Evolutionary conservation across 2,888 invertebrate species (phyloP).

Genomic region (Nemoura dubitans): DNA sequence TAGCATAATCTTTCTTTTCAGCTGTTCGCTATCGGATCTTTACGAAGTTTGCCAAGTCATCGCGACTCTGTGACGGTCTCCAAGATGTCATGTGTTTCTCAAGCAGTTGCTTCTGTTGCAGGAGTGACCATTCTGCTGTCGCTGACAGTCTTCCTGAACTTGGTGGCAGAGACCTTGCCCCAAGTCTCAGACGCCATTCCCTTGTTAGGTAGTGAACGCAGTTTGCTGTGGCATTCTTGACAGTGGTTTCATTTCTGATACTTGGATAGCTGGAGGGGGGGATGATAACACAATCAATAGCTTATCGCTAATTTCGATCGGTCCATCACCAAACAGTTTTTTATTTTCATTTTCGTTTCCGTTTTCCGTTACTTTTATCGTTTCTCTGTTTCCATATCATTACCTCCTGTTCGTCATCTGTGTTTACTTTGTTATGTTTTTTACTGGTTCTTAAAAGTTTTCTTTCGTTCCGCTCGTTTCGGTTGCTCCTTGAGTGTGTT

Average conservation of each 20-base stretch:
- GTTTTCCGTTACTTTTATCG: constrained; percentile 30
- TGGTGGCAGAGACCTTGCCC: constrained; percentile 97
- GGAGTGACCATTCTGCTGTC: constrained; percentile 97
- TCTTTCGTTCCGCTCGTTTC: constrained; percentile 43
- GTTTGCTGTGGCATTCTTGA: constrained; percentile 49
- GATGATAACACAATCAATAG: constrained; percentile 22
- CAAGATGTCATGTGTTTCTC: background rate
- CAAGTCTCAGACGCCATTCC: constrained; percentile 71
- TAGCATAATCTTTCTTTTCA: background rate
- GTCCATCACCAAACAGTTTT: constrained; percentile 42
- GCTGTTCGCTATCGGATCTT: background rate
- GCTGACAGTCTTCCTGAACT: constrained; percentile 96
- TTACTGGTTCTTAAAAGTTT: constrained; percentile 30
- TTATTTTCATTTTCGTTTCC: constrained; percentile 25
- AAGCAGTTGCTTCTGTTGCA: constrained; percentile 65
- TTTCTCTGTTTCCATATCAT: constrained; percentile 31
- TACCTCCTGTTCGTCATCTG: background rate
- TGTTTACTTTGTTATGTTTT: constrained; percentile 32
- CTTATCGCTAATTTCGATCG: constrained; percentile 43
- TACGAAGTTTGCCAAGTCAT: background rate
- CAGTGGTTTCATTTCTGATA: constrained; percentile 53
- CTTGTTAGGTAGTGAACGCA: constrained; percentile 64
- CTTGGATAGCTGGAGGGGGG: constrained; percentile 55
- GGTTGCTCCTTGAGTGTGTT: constrained; percentile 46
- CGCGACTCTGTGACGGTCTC: background rate